Conservation (phyloP, 2,113 vertebrate genomes). For the Ptychochromis oligacanthus region DNA sequence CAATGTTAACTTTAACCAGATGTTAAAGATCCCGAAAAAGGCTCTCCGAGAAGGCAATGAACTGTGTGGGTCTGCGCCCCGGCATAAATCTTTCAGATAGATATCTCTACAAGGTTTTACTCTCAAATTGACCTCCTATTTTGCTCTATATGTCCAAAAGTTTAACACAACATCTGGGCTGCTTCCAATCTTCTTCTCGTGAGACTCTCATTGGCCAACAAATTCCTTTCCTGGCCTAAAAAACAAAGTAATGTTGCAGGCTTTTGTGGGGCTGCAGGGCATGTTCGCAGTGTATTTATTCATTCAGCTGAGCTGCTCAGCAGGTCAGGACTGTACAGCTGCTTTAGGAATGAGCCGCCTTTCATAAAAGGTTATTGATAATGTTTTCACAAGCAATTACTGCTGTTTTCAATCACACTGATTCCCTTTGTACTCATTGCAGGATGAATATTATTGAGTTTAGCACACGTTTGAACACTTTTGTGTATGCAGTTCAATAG, state of each 20-base stretch:
- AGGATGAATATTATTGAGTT: neutral
- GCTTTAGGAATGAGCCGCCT: neutral
- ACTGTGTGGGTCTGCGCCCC: neutral
- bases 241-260: neutral
- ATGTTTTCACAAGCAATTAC: neutral
- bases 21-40: neutral
- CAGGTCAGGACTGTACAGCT: neutral
- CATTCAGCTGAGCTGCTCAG: neutral
- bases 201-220: neutral
- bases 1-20: neutral
- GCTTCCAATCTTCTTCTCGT: neutral
- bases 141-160: neutral
- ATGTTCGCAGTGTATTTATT: neutral
- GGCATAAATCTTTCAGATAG: conserved; percentile 1
- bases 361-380: neutral
- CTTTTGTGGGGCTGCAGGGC: fast-evolving
- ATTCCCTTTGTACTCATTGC: fast-evolving
- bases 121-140: neutral
- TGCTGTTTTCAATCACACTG: neutral
- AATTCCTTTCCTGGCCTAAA: conserved; percentile 11
- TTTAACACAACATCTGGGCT: neutral
- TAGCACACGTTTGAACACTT: neutral
- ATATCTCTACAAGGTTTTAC: neutral
- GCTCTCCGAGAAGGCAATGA: neutral
- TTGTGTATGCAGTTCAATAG: neutral